Conservation (phyloP, 1,140 invertebrate species). For the Zaprionus ghesquierei region DNA sequence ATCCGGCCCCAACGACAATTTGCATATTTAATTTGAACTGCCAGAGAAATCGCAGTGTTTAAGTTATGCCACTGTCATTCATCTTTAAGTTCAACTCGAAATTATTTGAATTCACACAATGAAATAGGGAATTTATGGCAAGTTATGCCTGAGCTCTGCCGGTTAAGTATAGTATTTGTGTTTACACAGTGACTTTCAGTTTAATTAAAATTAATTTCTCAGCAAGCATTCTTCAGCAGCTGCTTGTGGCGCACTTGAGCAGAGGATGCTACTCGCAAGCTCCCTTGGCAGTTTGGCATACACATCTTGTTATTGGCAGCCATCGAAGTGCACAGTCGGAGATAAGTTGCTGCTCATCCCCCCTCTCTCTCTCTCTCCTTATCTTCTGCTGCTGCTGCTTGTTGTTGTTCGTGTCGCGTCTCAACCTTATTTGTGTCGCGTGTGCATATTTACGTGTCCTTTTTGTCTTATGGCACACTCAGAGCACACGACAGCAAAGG, state of each 20-base stretch:
- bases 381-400: neutral
- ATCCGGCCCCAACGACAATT: slow-evolving; percentile 13
- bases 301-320: neutral
- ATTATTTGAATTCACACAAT: slow-evolving; percentile 2
- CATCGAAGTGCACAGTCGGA: slow-evolving; percentile 21
- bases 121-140: neutral
- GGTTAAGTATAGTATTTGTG: neutral
- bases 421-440: slow-evolving; percentile 18
- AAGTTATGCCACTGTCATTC: slow-evolving; percentile 7
- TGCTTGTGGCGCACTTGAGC: slow-evolving; percentile 2
- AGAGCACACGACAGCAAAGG: neutral
- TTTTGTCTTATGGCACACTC: slow-evolving; percentile 7
- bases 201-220: slow-evolving; percentile 25
- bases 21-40: slow-evolving; percentile 52
- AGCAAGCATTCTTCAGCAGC: neutral
- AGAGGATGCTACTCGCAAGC: neutral
- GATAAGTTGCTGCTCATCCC: slow-evolving; percentile 3
- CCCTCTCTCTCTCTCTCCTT: neutral
- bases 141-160: neutral
- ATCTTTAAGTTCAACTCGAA: neutral
- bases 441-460: slow-evolving; percentile 13
- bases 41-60: slow-evolving; percentile 24
- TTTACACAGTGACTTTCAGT: neutral
- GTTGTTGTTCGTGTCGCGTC: neutral
- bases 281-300: slow-evolving; percentile 6